Percentiles rank a stretch among this genome's conserved stretches.
Evolutionary conservation across 2,113 vertebrate species (phyloP).

Genomic region (Rissa tridactyla): DNA sequence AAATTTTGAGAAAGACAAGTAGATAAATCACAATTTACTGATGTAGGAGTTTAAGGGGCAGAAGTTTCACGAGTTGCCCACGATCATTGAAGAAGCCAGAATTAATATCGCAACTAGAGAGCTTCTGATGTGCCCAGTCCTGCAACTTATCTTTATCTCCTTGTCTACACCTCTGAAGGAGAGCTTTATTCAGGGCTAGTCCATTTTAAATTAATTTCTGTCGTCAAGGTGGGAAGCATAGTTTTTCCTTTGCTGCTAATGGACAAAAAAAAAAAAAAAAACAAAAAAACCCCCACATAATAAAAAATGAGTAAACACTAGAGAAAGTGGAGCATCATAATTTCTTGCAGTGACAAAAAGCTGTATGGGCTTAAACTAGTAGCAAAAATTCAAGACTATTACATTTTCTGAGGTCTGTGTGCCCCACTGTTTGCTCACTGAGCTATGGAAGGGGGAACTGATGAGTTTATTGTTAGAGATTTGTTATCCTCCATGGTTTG

Average conservation of each 20-base stretch:
- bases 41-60: not conserved
- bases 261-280: not conserved
- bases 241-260: not conserved
- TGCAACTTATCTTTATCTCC: not conserved
- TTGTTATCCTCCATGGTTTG: not conserved
- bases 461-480: not conserved
- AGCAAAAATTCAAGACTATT: not conserved
- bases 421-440: not conserved
- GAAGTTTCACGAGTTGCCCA: not conserved
- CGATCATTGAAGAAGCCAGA: not conserved
- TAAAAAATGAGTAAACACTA: not conserved
- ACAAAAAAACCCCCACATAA: accelerated
- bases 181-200: not conserved
- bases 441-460: not conserved
- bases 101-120: not conserved
- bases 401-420: not conserved
- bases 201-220: not conserved
- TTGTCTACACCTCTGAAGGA: not conserved
- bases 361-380: not conserved
- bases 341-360: not conserved
- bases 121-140: not conserved
- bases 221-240: not conserved
- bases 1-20: not conserved
- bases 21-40: not conserved
- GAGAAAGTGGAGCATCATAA: not conserved